A percentile compares a stretch with the other conserved stretches of the same genome.
Evolutionary conservation across 2,113 vertebrate species (phyloP).

Genomic region (Brachionichthys hirsutus): DNA sequence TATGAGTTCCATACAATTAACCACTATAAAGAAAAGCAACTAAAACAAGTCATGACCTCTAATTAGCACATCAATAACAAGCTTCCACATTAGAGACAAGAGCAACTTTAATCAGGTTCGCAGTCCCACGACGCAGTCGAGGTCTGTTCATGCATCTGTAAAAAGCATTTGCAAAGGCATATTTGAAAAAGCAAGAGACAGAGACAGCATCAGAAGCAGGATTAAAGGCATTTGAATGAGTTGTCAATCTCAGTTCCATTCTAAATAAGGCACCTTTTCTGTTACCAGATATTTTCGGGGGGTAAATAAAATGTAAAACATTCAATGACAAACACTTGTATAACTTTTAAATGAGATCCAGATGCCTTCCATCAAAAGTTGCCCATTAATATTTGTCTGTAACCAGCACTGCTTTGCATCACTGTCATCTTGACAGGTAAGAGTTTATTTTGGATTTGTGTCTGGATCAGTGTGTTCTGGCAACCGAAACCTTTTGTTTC

Average conservation of each 20-base stretch:
- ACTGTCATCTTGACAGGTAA: too few relatives aligned
- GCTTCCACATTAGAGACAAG: conserved; percentile 12
- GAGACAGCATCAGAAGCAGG: conserved; percentile 16
- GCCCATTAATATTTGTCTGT: too few relatives aligned
- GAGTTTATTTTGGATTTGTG: too few relatives aligned
- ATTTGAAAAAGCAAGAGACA: conserved; percentile 36
- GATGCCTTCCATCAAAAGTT: too few relatives aligned
- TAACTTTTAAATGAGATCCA: too few relatives aligned
- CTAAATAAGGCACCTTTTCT: conserved; percentile 31
- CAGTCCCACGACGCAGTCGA: too few relatives aligned
- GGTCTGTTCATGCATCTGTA: conserved; percentile 10
- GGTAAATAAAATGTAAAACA: too few relatives aligned
- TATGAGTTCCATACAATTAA: conserved; percentile 27
- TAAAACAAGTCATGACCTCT: conserved; percentile 26
- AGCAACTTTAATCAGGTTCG: conserved; percentile 23
- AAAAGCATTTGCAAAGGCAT: conserved; percentile 17
- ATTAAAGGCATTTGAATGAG: conserved; percentile 54
- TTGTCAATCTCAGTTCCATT: conserved; percentile 58
- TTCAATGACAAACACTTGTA: too few relatives aligned
- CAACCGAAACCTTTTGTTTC: too few relatives aligned
- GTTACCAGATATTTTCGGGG: conserved; percentile 37
- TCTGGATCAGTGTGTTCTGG: too few relatives aligned
- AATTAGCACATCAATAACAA: conserved; percentile 30
- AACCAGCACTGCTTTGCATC: too few relatives aligned
- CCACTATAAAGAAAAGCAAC: conserved; percentile 9